Evolutionary conservation across 2,888 invertebrate genomes (phyloP).

Genomic region (Drosophila eohydei): DNA sequence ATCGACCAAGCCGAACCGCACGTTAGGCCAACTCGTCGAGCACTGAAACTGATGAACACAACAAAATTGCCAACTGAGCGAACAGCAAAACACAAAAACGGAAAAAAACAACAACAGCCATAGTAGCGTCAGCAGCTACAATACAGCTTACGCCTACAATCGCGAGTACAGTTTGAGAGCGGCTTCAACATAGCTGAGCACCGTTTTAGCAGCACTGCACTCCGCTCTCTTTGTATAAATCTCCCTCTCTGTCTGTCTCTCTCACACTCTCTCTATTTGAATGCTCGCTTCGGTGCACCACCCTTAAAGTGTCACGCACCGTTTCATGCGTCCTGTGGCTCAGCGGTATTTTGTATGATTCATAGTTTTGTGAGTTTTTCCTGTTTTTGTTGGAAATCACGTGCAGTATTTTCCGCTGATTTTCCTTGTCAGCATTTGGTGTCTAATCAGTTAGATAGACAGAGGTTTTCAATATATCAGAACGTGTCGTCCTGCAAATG

Average conservation of each 20-base stretch:
- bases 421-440: conserved; percentile 34
- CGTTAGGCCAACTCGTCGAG: conserved; percentile 60
- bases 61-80: conserved; percentile 46
- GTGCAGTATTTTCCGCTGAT: conserved; percentile 75
- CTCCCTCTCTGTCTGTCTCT: background rate
- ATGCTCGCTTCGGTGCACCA: conserved; percentile 11
- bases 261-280: conserved; percentile 10
- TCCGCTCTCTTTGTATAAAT: background rate
- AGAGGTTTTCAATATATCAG: conserved; percentile 44
- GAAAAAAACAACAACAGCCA: conserved; percentile 32
- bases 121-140: conserved; percentile 17
- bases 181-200: conserved; percentile 18
- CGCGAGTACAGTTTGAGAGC: conserved; percentile 28
- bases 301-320: conserved; percentile 50
- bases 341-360: conserved; percentile 54
- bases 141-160: conserved; percentile 48
- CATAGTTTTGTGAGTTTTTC: conserved; percentile 62
- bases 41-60: conserved; percentile 56
- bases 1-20: conserved; percentile 54
- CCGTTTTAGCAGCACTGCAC: conserved; percentile 44
- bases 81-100: conserved; percentile 38
- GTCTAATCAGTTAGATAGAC: conserved; percentile 55
- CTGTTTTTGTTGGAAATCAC: conserved; percentile 74
- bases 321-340: conserved; percentile 56
- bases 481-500: conserved; percentile 59